Conservation (phyloP, 2,113 vertebrate genomes). For the Vombatus ursinus region DNA sequence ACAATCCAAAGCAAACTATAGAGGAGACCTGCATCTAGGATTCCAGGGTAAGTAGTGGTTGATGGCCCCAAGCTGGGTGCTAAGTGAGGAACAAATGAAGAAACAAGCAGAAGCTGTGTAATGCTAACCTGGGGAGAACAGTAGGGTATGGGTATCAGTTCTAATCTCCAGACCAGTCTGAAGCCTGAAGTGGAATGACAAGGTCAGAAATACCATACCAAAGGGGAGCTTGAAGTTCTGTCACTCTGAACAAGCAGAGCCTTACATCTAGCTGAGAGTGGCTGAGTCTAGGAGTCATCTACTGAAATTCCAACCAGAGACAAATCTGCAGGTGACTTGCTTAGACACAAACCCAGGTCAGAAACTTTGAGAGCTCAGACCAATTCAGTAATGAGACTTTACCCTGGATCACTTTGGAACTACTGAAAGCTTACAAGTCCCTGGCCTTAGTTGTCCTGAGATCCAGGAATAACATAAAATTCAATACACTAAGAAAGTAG, state of each 20-base stretch:
- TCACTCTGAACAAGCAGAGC: not conserved
- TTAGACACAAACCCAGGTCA: not conserved
- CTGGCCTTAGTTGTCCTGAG: not conserved
- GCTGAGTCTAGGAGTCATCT: not conserved
- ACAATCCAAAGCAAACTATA: not conserved
- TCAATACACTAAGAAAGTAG: not conserved
- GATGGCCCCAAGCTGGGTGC: not conserved
- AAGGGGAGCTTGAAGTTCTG: not conserved
- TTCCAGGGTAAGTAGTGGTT: not conserved
- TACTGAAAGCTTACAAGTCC: not conserved
- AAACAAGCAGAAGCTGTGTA: not conserved
- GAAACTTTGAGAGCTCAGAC: not conserved
- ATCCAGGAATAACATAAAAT: not conserved
- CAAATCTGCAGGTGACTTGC: not conserved
- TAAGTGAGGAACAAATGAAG: not conserved
- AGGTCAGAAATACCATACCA: not conserved
- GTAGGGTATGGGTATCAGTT: not conserved
- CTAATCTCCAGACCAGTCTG: not conserved
- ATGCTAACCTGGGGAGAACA: not conserved
- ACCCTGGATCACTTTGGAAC: not conserved
- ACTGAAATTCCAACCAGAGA: not conserved
- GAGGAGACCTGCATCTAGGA: not conserved
- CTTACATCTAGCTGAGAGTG: not conserved
- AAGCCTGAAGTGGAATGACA: not conserved
- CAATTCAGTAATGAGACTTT: not conserved